Evolutionary conservation across 2,113 vertebrate species (phyloP), one percentile per base, ranked within the genome.

Genomic region (Catharus minimus): DNA sequence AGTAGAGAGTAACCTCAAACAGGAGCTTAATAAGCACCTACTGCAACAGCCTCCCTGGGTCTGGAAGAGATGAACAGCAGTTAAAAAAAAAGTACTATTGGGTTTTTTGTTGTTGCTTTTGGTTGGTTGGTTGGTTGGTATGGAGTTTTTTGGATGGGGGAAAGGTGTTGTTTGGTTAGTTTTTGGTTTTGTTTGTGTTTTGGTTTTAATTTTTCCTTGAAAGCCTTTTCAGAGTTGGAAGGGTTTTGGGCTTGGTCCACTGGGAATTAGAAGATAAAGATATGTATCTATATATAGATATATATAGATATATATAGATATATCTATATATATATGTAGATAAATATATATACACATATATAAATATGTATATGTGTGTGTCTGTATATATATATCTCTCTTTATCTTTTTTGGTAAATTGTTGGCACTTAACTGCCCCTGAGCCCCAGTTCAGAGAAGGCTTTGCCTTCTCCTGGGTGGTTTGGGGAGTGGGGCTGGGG

Each of bases 401-500:
- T 50, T 23, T 38, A 13, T n/a, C 14, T 5, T 75, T 8, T 73
- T 62, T 72, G 7, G 18, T 53, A 8, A 50, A 50, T 10, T 50
- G 8, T 22, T 88, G 65, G 32, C 38, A 8, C 5, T 78, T 87
- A 89, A 33, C 22, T 53, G 39, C 32, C 15, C 3, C 69, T 32
- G 69, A 86, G 72, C 47, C 10, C 2, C 12, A 30, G 49, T 71
- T 5, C 53, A 87, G 57, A 66, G 89, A 67, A 78, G 46, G 53
- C 46, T 92, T 24, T 89, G 78, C 77, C 62, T 93, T 92, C 94
- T 94, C 84, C 87, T 95, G 93, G 89, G 93, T 89, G 88, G 82
- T 84, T 95, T 82, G 65, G 49, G 62, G 62, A 82, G 62, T 3
- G 2, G 49, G 38, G 55, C 60, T 27, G 26, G 22, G 46, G 57